Percentiles rank a stretch among this genome's conserved stretches.
Evolutionary conservation across 2,113 vertebrate species (phyloP).

Genomic region (Eurypyga helias): DNA sequence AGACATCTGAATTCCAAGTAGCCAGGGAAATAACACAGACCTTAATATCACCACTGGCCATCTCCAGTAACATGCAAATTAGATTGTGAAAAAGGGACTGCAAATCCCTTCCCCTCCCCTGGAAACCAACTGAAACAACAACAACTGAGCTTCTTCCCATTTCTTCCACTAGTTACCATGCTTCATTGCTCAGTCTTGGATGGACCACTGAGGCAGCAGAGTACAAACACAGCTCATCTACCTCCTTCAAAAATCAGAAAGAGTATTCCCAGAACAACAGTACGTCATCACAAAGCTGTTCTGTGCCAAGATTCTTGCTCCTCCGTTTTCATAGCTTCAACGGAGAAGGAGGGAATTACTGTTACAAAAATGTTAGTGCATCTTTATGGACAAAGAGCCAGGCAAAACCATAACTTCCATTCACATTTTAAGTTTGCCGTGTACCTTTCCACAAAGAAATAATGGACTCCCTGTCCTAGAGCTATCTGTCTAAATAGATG

Average conservation of each 20-base stretch:
- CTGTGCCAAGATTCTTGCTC: not conserved
- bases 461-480: not conserved
- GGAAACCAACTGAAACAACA: not conserved
- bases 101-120: not conserved
- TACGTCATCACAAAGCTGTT: not conserved
- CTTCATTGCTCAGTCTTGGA: not conserved
- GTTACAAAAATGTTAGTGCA: not conserved
- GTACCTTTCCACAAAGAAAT: not conserved
- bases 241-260: accelerated
- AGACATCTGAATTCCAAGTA: not conserved
- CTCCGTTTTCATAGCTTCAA: not conserved
- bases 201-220: not conserved
- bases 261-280: not conserved
- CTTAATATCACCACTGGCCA: not conserved
- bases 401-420: not conserved
- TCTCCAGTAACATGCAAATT: not conserved
- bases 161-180: not conserved
- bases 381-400: not conserved
- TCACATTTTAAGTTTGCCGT: not conserved
- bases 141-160: not conserved
- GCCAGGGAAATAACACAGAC: not conserved
- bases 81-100: not conserved
- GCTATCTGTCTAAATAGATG: not conserved
- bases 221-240: not conserved
- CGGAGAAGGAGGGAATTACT: not conserved